These are phyloP conservation scores for Elachura formosa DNA, from an alignment of 2,113 vertebrate genomes.

Conservation along the genomic window DNA sequence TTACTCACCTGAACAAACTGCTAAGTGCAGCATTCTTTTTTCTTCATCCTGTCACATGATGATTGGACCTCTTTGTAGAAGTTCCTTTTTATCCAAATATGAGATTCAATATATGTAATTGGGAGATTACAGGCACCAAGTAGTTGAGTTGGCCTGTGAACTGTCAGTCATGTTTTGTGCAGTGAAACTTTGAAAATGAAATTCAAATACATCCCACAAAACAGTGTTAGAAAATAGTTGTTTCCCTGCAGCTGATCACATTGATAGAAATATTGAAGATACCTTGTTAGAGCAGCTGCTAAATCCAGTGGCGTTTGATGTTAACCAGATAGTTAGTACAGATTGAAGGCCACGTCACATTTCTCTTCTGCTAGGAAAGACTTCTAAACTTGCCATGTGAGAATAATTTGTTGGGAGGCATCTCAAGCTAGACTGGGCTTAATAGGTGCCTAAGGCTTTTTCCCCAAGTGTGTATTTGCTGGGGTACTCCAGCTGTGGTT, in stretches of 20 bases:
- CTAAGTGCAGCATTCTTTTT: neutral
- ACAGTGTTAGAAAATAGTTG: neutral
- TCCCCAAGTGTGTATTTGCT: neutral
- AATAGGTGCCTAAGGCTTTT: neutral
- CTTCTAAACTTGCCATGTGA: neutral
- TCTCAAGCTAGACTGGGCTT: neutral
- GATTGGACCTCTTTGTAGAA: neutral
- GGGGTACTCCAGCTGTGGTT: slow-evolving; percentile 28
- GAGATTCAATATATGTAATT: neutral
- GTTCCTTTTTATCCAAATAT: neutral
- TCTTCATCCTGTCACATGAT: neutral
- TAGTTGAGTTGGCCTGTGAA: neutral
- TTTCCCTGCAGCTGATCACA: neutral
- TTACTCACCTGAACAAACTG: neutral
- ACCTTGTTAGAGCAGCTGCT: neutral
- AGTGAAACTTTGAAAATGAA: neutral
- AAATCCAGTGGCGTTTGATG: neutral
- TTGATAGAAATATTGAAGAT: neutral
- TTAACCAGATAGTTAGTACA: neutral
- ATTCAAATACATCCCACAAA: neutral
- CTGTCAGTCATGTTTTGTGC: neutral
- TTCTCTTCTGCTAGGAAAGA: slow-evolving; percentile 1
- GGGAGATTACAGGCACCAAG: fast-evolving
- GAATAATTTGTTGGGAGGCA: neutral
- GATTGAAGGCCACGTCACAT: neutral